Base-by-base conservation (phyloP, 2,113 vertebrate genomes). In the Rynchops niger region DNA sequence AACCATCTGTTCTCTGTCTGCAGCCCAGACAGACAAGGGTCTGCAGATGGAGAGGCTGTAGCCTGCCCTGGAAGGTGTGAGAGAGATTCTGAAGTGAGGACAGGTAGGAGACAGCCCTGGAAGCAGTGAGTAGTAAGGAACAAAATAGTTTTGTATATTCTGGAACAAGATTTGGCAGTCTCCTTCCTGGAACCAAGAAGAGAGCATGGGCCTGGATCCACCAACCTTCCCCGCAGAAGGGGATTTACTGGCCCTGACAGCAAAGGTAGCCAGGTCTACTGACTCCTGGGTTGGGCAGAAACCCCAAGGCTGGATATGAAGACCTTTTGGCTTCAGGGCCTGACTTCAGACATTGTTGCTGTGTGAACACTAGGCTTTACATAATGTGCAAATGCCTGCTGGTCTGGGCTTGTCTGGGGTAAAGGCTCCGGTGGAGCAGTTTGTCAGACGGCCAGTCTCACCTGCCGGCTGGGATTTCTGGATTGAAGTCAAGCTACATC, bases 21-120 rank as follows among this genome's bases (percentile, higher is more conserved):
- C 84, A 67, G 86, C 69, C 72, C 91, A 92, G 88, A 62, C 86
- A 89, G 91, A 23, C 21, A 1, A 53, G 92, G 73, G 70, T 30
- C 78, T 92, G 88, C 95, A 97, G 94, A 95, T 95, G 92, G 96
- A 93, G 92, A 95, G 95, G 84, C 87, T 91, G 86, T 21, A 93
- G 93, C 83, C 95, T 95, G 87, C 87, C 84, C 84, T 91, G 87
- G 66, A 81, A 94, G 93, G 89, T 91, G 91, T 85, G 70, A 91
- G 69, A 82, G 70, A 63, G 34, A 79, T 90, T 89, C 62, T 16
- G 14, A 63, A 65, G 93, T 85, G 95, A 93, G 87, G 91, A 96
- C 89, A 96, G 96, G 89, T 95, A 96, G 83, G 81, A 94, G 89
- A 95, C 66, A 89, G 55, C 42, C n/a, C 78, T 93, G 69, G 43